Evolutionary conservation across 2,888 invertebrate species (phyloP).

Genomic region (Odontothrips loti): DNA sequence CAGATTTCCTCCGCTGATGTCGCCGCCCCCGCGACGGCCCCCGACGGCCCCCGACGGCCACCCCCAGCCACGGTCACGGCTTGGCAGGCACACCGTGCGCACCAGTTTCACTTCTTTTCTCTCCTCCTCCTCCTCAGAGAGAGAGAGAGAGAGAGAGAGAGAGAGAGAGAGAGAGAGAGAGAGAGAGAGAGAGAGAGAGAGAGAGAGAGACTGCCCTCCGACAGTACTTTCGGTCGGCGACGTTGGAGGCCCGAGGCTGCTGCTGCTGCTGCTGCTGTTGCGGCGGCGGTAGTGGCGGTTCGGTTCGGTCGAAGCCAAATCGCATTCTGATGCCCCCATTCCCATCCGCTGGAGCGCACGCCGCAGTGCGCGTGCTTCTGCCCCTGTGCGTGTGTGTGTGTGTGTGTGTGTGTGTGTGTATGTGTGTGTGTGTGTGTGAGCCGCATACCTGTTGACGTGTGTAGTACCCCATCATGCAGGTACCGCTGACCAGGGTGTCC

Average conservation of each 20-base stretch:
- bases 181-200: too few relatives aligned
- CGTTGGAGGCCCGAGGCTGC: background rate
- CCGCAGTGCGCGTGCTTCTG: too few relatives aligned
- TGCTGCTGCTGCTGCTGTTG: background rate
- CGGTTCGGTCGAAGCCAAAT: background rate
- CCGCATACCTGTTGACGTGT: background rate
- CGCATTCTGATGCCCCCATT: background rate
- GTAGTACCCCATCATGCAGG: background rate
- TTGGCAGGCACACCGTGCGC: background rate
- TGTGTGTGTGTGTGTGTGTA: too few relatives aligned
- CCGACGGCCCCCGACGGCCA: background rate
- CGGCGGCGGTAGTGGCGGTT: too few relatives aligned
- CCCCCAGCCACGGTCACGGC: background rate
- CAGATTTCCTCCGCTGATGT: slow-evolving; percentile 20
- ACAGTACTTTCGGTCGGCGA: too few relatives aligned
- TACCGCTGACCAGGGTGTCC: background rate
- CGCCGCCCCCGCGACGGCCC: background rate
- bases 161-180: too few relatives aligned
- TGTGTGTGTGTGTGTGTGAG: too few relatives aligned
- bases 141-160: too few relatives aligned
- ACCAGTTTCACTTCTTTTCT: background rate
- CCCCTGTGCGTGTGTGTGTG: too few relatives aligned
- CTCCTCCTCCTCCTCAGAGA: background rate
- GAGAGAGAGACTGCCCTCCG: too few relatives aligned
- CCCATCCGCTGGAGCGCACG: background rate